A percentile compares a stretch with the other conserved stretches of the same genome.
These are phyloP conservation scores for Aphis craccivora DNA, from an alignment of 1,140 invertebrate genomes.

Conservation along the genomic window DNA sequence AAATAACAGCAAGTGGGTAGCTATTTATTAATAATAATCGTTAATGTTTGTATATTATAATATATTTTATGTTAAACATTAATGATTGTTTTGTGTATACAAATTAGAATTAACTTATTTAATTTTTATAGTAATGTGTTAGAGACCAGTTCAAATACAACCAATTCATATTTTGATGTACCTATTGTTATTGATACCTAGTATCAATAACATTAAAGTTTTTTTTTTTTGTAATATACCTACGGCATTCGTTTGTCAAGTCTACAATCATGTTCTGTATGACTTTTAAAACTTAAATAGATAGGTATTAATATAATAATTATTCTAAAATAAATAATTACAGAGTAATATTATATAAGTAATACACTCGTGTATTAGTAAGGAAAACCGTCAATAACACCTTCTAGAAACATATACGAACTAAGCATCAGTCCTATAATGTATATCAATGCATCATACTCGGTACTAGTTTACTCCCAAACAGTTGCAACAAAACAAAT, in stretches of 20 bases:
- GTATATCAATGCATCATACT: not conserved
- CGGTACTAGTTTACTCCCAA: not conserved
- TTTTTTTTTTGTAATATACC: not conserved
- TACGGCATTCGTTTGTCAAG: not conserved
- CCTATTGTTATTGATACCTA: not conserved
- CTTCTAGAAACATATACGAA: not conserved
- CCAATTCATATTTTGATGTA: not conserved
- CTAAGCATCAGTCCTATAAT: not conserved
- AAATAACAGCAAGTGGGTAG: not conserved
- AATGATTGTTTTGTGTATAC: not conserved
- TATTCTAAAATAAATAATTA: not conserved
- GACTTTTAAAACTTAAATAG: not conserved
- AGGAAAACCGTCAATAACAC: too few species aligned
- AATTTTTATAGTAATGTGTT: slow-evolving; percentile 16
- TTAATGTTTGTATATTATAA: not conserved
- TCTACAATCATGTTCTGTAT: not conserved
- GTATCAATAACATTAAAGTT: not conserved
- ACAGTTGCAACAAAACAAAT: not conserved
- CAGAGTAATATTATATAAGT: not conserved
- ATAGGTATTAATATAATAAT: not conserved
- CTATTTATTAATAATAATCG: not conserved
- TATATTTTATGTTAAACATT: not conserved
- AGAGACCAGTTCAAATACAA: not conserved
- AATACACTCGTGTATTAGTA: not conserved
- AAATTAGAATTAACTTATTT: not conserved